phyloP scores from a whole-genome alignment of 1,140 invertebrate genomes.

The Globodera rostochiensis region DNA sequence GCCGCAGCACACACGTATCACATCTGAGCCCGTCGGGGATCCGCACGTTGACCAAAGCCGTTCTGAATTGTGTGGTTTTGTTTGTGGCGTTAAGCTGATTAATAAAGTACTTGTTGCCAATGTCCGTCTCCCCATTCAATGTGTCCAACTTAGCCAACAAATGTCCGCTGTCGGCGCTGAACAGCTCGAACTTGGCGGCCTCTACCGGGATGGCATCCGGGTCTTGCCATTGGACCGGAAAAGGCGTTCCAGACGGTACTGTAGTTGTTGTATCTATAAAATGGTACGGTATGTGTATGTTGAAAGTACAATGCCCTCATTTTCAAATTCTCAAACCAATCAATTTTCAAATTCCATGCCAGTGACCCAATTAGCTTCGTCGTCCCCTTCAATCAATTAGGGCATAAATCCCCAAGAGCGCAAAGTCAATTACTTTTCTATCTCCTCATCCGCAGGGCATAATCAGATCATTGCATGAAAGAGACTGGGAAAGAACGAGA shows the following conservation, averaged over 20 bases:
- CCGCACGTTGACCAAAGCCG: constrained; percentile 3
- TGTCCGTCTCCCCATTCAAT: not conserved
- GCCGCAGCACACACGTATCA: constrained; percentile 45
- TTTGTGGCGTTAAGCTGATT: not conserved
- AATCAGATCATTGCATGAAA: not conserved
- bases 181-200: constrained; percentile 37
- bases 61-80: not conserved
- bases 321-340: not conserved
- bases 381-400: constrained; percentile 8
- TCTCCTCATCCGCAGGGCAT: not conserved
- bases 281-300: not conserved
- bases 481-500: not conserved
- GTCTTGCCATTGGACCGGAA: constrained; percentile 15
- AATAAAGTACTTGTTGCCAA: constrained; percentile 14
- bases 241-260: constrained; percentile 16
- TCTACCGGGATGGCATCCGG: constrained; percentile 17
- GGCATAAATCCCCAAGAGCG: constrained; percentile 14
- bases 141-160: constrained; percentile 17
- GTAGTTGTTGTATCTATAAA: constrained; percentile 12
- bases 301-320: not conserved
- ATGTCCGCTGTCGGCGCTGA: constrained; percentile 29
- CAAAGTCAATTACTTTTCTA: not conserved
- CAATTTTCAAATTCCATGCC: not conserved
- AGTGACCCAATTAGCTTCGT: constrained; percentile 4
- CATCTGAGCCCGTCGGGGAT: constrained; percentile 50